Evolutionary conservation across 2,888 invertebrate species (phyloP).

Genomic region (Cephus pulcher): DNA sequence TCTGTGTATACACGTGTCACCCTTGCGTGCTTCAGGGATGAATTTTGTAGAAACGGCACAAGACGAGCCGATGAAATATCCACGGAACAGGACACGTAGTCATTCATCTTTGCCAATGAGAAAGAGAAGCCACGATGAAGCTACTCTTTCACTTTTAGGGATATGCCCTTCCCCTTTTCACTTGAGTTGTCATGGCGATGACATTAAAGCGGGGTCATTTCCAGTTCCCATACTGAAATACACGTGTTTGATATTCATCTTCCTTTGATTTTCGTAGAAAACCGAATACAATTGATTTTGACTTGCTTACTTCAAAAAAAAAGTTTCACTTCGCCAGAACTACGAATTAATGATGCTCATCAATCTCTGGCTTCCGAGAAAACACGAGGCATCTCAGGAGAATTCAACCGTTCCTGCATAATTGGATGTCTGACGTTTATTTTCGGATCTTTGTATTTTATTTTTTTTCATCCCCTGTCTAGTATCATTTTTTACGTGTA

Average conservation of each 20-base stretch:
- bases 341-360: neutral
- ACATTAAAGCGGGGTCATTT: slow-evolving; percentile 1
- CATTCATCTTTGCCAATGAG: neutral
- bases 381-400: neutral
- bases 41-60: neutral
- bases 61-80: neutral
- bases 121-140: neutral
- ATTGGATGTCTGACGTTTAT: neutral
- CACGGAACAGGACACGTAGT: neutral
- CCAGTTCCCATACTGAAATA: neutral
- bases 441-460: neutral
- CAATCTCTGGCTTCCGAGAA: neutral
- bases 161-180: neutral
- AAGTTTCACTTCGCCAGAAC: neutral
- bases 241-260: neutral
- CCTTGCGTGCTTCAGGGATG: neutral
- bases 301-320: neutral
- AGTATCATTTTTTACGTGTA: neutral
- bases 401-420: neutral
- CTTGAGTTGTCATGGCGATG: neutral
- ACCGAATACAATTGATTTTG: neutral
- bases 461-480: neutral
- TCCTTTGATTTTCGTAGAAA: neutral
- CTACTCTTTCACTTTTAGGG: neutral
- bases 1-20: neutral